Conservation (phyloP, 2,888 invertebrate species). For the Frankliniella intonsa region DNA sequence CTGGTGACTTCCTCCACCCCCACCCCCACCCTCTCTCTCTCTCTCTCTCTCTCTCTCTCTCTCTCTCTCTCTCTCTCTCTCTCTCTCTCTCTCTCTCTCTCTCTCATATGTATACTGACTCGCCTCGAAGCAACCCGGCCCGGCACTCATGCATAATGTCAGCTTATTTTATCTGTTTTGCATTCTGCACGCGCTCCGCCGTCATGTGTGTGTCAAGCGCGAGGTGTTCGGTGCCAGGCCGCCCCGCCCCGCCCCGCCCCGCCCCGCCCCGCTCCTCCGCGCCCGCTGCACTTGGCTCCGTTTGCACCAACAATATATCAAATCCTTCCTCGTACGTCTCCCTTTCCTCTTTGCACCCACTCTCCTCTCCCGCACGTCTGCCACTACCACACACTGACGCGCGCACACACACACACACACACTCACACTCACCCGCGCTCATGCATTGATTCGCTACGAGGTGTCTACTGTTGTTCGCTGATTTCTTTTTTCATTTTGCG, state of each 20-base stretch:
- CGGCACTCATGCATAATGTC: neutral
- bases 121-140: neutral
- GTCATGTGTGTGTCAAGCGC: neutral
- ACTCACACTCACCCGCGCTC: too few species aligned
- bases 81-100: neutral
- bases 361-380: neutral
- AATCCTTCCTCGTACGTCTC: neutral
- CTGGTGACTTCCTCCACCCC: neutral
- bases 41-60: neutral
- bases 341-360: too few species aligned
- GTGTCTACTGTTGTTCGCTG: too few species aligned
- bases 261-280: neutral
- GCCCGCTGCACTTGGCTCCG: neutral
- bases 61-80: neutral
- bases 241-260: neutral
- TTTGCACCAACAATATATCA: neutral
- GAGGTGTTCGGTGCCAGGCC: too few species aligned
- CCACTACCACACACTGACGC: neutral
- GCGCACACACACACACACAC: neutral
- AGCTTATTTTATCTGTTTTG: conserved; percentile 1
- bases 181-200: neutral
- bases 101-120: neutral
- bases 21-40: neutral
- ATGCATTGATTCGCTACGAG: too few species aligned
- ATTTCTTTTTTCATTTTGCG: too few species aligned